Base-by-base conservation (phyloP, 2,888 invertebrate genomes). In the Heliconius aoede region DNA sequence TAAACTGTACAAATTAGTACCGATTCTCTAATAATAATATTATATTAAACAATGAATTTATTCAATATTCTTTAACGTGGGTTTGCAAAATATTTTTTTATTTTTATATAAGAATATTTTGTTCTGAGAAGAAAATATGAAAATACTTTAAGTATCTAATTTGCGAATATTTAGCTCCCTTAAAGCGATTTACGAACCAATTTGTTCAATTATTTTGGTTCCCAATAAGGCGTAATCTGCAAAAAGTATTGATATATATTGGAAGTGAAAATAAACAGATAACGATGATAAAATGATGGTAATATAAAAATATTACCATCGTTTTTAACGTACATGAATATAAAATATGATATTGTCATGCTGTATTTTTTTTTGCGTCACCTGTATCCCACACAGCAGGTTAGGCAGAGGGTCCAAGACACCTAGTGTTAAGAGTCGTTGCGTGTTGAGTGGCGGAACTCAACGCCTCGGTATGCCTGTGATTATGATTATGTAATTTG, bases 111-210 rank as follows among this genome's bases (percentile, higher is more conserved):
- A 32, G 7, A 55, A 71, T 55, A 55, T 55, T 68, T 74, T 55
- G n/a, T 55, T n/a, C 13, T 24, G 55, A 46, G 73, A 71, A 76
- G 74, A 80, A 78, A 64, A 77, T 78, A 75, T 72, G 82, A 78
- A 87, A 89, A 91, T 91, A 90, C 87, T 88, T 87, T 89, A 90
- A 93, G 90, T 89, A 89, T 83, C 90, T 90, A 90, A 92, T 92
- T 93, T 90, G 86, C 82, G 83, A 86, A 84, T 87, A 88, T 75
- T 90, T 91, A 88, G 81, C 83, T 84, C 81, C 83, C 82, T 79
- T 89, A 91, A 92, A 90, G 86, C 88, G 92, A 90, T 92, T 92
- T 89, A 80, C 82, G 81, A 83, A 82, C 86, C 89, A 90, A 93
- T 91, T 91, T 89, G 85, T 81, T 87, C 89, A 91, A 91, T 93